Base-by-base conservation (phyloP, 2,888 invertebrate genomes). In the Allophyes oxyacanthae region DNA sequence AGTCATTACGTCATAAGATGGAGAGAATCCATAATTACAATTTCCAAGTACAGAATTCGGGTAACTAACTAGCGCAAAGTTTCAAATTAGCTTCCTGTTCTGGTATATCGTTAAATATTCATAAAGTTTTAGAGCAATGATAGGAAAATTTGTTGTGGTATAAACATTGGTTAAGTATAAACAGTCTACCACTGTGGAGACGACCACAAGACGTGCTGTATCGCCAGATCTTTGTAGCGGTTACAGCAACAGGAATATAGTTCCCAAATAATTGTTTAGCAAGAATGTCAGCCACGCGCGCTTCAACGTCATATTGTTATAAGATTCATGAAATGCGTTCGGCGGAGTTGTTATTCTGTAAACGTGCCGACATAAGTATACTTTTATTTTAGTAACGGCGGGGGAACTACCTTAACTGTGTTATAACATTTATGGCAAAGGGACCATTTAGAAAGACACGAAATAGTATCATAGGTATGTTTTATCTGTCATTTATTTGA, bases 321-420 rank as follows among this genome's bases (percentile, higher is more conserved):
- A 64, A 73, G 71, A 67, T 71, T 77, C 72, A 57, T 70, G 65
- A 66, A 71, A 75, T 64, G 52, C 55, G 54, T 64, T 54, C 41
- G 38, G 42, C 26, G 54, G 63, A 42, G n/a, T 48, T 44, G 33
- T 58, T 60, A 65, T 57, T 69, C 60, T 42, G 28, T 57, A 43
- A 55, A 50, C 50, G 52, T 73, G 28, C 44, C 48, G 25, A 44
- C 36, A 6, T 56, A 56, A 61, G 37, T 55, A 38, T 57, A 45
- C 28, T 43, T 67, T 63, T 49, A 53, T 52, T 71, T 59, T 32
- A 54, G 44, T 44, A 51, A 49, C 33, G 50, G 33, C 13, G 34
- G 41, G 38, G 59, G 33, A 55, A 53, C 51, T 59, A 38, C 11
- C n/a, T 8, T 26, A 37, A 57, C 64, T 36, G 32, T 46, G 32